phyloP scores from a whole-genome alignment of 1,140 invertebrate species.

The Mylabris phalerata region DNA sequence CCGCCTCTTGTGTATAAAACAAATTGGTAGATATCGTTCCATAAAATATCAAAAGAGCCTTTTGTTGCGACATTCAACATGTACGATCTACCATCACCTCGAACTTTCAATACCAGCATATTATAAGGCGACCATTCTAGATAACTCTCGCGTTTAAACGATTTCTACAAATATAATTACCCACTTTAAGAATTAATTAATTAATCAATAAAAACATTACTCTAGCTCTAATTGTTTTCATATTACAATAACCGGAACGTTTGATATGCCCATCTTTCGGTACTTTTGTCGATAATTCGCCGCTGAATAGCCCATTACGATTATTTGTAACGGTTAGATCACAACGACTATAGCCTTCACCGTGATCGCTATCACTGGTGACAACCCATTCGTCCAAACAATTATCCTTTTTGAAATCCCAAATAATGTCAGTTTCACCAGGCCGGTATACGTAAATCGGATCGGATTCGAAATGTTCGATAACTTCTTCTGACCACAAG shows the following conservation, averaged over 20 bases:
- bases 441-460: slow-evolving; percentile 51
- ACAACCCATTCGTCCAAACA: slow-evolving; percentile 66
- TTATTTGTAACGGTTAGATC: slow-evolving; percentile 54
- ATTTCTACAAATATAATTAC: slow-evolving; percentile 60
- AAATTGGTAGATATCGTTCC: slow-evolving; percentile 80
- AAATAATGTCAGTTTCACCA: slow-evolving; percentile 62
- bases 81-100: slow-evolving; percentile 89
- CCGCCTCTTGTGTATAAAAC: slow-evolving; percentile 86
- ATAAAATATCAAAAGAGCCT: slow-evolving; percentile 68
- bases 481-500: slow-evolving; percentile 61
- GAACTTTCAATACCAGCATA: slow-evolving; percentile 72
- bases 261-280: slow-evolving; percentile 74
- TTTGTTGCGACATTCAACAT: slow-evolving; percentile 65
- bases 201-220: slow-evolving; percentile 41
- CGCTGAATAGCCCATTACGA: slow-evolving; percentile 71
- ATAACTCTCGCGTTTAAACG: slow-evolving; percentile 66
- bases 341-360: slow-evolving; percentile 70
- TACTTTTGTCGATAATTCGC: slow-evolving; percentile 50
- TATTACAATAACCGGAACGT: slow-evolving; percentile 69
- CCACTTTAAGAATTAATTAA: slow-evolving; percentile 9
- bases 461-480: slow-evolving; percentile 55
- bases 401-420: slow-evolving; percentile 57
- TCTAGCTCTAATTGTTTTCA: slow-evolving; percentile 56
- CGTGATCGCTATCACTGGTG: slow-evolving; percentile 71
- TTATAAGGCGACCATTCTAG: slow-evolving; percentile 75